Percentiles rank a stretch among this genome's conserved stretches.
Conservation (phyloP, 2,113 vertebrate species). For the Crotophaga sulcirostris region DNA sequence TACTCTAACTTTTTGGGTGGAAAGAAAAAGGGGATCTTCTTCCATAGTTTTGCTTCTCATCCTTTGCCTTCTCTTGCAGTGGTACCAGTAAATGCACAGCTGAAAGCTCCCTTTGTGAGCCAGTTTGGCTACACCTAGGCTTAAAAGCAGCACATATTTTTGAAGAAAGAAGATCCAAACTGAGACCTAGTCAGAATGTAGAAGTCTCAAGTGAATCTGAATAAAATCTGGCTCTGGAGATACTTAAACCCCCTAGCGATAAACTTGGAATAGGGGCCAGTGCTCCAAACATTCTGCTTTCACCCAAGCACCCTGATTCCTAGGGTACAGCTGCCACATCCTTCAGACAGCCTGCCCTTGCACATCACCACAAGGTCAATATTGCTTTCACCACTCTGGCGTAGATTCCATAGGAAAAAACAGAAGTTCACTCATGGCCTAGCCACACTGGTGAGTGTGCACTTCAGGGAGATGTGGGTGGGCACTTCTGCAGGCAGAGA, state of each 20-base stretch:
- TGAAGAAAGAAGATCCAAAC: neutral
- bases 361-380: neutral
- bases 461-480: neutral
- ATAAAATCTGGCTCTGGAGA: neutral
- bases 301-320: neutral
- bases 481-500: neutral
- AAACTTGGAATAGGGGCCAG: neutral
- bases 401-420: neutral
- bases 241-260: neutral
- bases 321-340: neutral
- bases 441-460: fast-evolving
- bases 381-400: neutral
- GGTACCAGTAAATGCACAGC: neutral
- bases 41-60: neutral
- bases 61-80: neutral
- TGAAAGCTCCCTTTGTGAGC: neutral
- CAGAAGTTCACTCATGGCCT: neutral
- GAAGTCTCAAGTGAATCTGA: neutral
- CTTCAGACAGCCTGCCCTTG: neutral
- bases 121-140: neutral
- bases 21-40: neutral
- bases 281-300: neutral
- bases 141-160: neutral
- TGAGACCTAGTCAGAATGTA: neutral
- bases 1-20: neutral